phyloP scores from a whole-genome alignment of 2,797 vertebrate genomes.

The Pelodytes ibericus region DNA sequence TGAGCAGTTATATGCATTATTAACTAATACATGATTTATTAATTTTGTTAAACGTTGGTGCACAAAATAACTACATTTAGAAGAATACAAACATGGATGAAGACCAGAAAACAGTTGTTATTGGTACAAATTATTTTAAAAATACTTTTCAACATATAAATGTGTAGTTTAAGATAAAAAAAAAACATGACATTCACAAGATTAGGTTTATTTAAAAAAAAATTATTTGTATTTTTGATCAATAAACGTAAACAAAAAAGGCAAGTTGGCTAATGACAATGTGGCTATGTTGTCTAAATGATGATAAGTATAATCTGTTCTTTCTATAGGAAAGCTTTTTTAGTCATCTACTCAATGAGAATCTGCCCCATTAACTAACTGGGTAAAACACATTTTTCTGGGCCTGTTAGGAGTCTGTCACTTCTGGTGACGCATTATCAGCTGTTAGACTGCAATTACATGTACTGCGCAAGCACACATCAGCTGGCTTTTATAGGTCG shows the following conservation, averaged over 20 bases:
- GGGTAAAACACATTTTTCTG: too few relatives aligned
- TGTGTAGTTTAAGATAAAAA: neutral
- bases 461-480: too few relatives aligned
- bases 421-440: too few relatives aligned
- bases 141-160: neutral
- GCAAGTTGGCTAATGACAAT: neutral
- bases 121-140: neutral
- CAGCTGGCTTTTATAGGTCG: too few relatives aligned
- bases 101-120: neutral
- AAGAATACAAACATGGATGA: neutral
- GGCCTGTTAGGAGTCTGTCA: too few relatives aligned
- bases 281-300: neutral
- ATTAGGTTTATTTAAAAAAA: neutral
- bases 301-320: neutral
- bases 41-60: too few relatives aligned
- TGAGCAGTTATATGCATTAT: too few relatives aligned
- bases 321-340: neutral
- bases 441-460: too few relatives aligned
- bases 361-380: neutral
- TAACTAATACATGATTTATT: too few relatives aligned
- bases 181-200: too few relatives aligned
- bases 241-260: neutral
- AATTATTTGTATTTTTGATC: neutral
- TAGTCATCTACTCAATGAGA: neutral
- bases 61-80: too few relatives aligned